Evolutionary conservation across 2,888 invertebrate species (phyloP), one percentile per base, ranked within the genome.

Genomic region (Tenthredo scrophulariae): DNA sequence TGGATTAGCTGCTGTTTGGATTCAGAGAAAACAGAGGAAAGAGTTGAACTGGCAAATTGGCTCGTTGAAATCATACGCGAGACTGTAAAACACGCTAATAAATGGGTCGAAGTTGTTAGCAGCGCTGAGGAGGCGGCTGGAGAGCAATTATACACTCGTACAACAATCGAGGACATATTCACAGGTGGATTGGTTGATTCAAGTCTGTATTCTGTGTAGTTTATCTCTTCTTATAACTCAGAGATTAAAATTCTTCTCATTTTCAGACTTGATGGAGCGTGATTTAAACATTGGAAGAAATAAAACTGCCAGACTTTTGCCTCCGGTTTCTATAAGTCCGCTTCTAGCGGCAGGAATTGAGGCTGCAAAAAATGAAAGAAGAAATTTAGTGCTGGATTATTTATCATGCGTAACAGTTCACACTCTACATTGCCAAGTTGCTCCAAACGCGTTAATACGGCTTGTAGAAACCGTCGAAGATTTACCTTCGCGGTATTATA

Each of bases 361-460:
- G 65, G 94, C 93, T 85, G 92, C 94, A 37, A 93, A 93, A 79
- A 92, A 92, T 83, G 92, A 93, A 9, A 85, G 86, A 58, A 77
- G 88, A 67, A 84, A 70, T 50, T 72, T 88, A 37, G 75, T 87
- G 72, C 67, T 86, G 65, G 84, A 85, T 50, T 91, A 90, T 83
- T 46, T 92, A 67, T 89, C 90, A 22, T 88, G 89, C 54, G 94
- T 94, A 62, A 86, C 94, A 13, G 90, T 94, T n/a, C 95, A 95
- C 91, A 94, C 96, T 87, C 93, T 96, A 40, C 96, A 96, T 90
- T 94, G 93, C 84, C 96, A 96, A 92, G 95, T 94, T 86, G 93
- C 94, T 1, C 94, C 95, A 0, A 93, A 94, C 79, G 89, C 94
- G 84, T 94, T 96, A 2, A 94, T 94, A 87, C 90, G 94, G 50